Evolutionary conservation across 2,113 vertebrate species (phyloP).

Genomic region (Egretta garzetta): DNA sequence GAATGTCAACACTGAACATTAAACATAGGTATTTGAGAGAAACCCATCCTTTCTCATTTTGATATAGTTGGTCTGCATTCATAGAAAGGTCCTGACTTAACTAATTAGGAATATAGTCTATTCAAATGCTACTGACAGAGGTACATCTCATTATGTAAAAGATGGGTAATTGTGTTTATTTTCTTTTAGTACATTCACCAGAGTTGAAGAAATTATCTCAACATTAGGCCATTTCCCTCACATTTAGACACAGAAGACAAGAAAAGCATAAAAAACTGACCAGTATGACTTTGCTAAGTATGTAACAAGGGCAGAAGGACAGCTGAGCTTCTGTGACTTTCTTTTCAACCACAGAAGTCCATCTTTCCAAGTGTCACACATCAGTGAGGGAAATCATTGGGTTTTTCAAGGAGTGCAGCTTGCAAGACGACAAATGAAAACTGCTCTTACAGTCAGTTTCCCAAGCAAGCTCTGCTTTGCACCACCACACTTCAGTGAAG

Average conservation of each 20-base stretch:
- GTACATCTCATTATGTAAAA: background rate
- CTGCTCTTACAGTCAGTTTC: background rate
- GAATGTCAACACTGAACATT: background rate
- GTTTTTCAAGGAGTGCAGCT: background rate
- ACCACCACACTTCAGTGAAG: background rate
- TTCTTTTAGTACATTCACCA: background rate
- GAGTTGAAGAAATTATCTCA: background rate
- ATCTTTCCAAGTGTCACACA: background rate
- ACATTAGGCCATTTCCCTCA: background rate
- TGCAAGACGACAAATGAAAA: background rate
- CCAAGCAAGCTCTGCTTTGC: background rate
- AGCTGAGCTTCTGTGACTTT: background rate
- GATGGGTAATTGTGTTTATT: background rate
- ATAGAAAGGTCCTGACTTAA: background rate
- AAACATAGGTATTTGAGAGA: background rate
- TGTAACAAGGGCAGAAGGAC: background rate
- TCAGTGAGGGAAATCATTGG: background rate
- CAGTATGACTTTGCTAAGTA: background rate
- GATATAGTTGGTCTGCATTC: background rate
- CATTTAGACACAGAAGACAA: background rate
- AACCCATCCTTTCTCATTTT: background rate
- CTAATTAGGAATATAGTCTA: background rate
- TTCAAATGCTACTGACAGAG: background rate
- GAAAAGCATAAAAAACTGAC: background rate
- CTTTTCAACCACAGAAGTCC: background rate